Evolutionary conservation across 2,113 vertebrate genomes (phyloP), one percentile per base, ranked within the genome.

Genomic region (Phaethon lepturus): DNA sequence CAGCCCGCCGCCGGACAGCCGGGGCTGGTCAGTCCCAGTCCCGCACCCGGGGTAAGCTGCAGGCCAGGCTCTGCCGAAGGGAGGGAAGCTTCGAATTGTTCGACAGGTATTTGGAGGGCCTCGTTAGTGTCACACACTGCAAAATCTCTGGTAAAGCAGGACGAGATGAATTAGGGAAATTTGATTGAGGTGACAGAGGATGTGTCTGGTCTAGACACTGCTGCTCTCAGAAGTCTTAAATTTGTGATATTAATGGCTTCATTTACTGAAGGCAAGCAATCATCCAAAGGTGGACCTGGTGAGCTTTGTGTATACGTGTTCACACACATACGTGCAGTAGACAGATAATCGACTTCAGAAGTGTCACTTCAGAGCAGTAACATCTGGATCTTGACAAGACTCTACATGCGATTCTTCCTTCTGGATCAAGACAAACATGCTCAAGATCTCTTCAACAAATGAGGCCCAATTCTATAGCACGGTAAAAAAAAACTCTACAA

Each of bases 101-200:
- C 18, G 33, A 33, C 1, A 50, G 50, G 58, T 0, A 3, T 0
- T 25, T 0, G 0, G 17, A 3, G 40, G 0, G 29, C 33, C 52
- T 8, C 20, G 0, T 11, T 4, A 1, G 58, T 13, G 42, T 3
- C 42, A 1, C 4, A 6, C 18, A 0, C 44, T 1, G 22, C 29
- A 1, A 2, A 10, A 0, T 6, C 44, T 1, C 1, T 3, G 20
- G 0, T 2, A 0, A 12, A 6, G 19, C 2, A 0, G 6, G 2
- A 5, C 1, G 13, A 10, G 35, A 7, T 4, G 0, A 1, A 3
- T 13, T 12, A 4, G 38, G 44, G 45, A 52, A 11, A 4, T 1
- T 5, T 1, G 0, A 28, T 9, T 3, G 62, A 28, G n/a, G n/a
- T 4, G 72, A 1, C 13, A 2, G 33, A 3, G 17, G 24, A 7